Evolutionary conservation across 2,113 vertebrate species (phyloP), one percentile per base, ranked within the genome.

Genomic region (Melanerpes aurifrons): DNA sequence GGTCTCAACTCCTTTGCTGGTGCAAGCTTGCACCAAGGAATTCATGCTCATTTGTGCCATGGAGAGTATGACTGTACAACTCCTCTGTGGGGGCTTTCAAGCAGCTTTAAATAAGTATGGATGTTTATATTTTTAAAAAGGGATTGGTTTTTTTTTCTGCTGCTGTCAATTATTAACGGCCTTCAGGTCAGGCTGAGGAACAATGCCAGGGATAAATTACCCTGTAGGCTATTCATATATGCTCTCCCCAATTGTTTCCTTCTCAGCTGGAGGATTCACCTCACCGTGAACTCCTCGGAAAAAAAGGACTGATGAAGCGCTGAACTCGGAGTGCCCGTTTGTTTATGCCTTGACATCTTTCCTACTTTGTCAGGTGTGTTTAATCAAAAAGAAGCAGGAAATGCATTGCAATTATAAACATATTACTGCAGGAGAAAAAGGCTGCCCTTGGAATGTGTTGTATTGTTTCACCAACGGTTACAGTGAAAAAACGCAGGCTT

Each of bases 361-460:
- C 82, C 82, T 89, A 92, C 93, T 94, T 95, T 82, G 90, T 94
- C 95, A 91, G 93, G 93, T 96, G 94, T 91, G 79, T 96, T 97
- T 91, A 94, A 94, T 96, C 81, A 91, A 89, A 91, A 85, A 89
- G 59, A 89, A 96, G 83, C 81, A 93, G 94, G 96, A 97, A 96
- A 89, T 92, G 88, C 95, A 73, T 86, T 89, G 62, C 80, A 82
- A 89, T 93, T 80, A 92, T 95, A 97, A 96, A 94, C 94, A 95
- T 28, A 79, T 86, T 94, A 76, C 48, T 32, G 40, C 3, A 2
- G 57, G 77, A 91, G 86, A 72, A 86, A 79, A 89, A 86, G 67
- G 62, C 79, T 89, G 83, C 48, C 32, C 62, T 91, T 82, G 82
- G 86, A 93, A 94, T 69, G 70, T 57, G 62, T 10, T 53, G 59